These are phyloP conservation scores for Chelon auratus DNA, from an alignment of 2,797 vertebrate species.

Conservation along the genomic window DNA sequence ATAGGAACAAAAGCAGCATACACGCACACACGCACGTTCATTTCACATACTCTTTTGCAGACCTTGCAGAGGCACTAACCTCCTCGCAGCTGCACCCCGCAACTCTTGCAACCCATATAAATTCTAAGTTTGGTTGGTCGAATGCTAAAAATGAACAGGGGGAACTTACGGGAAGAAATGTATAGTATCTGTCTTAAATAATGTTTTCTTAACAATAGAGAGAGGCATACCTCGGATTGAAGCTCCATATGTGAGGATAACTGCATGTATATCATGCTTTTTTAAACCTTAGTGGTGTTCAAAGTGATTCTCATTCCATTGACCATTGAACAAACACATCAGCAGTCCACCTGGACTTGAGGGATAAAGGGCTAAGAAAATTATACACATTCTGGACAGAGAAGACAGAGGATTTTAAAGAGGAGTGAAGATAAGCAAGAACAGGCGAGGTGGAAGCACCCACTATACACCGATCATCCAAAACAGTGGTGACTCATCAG, in stretches of 20 bases:
- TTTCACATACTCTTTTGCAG: constrained; percentile 48
- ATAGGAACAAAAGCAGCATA: constrained; percentile 84
- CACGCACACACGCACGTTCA: constrained; percentile 55
- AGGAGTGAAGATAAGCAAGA: too few species aligned
- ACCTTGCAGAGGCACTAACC: constrained; percentile 61
- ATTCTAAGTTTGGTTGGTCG: constrained; percentile 21
- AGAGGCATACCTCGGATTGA: neutral
- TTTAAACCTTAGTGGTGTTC: too few species aligned
- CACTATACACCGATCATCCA: too few species aligned
- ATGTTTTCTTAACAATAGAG: neutral
- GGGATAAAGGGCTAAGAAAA: too few species aligned
- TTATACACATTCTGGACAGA: too few species aligned
- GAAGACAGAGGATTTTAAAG: too few species aligned
- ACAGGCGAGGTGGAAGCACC: too few species aligned
- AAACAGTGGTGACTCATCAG: too few species aligned
- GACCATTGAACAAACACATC: too few species aligned
- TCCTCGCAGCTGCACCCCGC: constrained; percentile 43
- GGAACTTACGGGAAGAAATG: neutral
- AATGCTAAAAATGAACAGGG: constrained; percentile 18
- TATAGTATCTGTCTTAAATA: neutral
- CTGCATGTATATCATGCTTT: too few species aligned
- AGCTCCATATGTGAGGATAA: neutral
- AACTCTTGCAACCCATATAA: constrained; percentile 12
- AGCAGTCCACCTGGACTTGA: too few species aligned
- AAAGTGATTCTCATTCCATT: too few species aligned